These are phyloP conservation scores for Maccullochella peelii DNA, from an alignment of 2,113 vertebrate genomes.

Conservation along the genomic window DNA sequence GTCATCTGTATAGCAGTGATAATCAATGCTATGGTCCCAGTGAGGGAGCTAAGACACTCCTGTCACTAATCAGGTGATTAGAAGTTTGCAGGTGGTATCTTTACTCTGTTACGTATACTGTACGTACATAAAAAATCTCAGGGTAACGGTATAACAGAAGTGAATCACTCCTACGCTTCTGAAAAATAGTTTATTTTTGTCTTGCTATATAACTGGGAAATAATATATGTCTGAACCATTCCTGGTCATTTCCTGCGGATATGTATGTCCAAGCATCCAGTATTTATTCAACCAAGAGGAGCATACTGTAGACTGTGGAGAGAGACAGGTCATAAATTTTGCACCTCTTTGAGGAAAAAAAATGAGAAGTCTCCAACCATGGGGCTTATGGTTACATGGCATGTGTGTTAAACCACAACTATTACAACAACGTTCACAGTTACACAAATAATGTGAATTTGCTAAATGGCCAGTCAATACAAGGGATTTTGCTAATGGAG, in stretches of 20 bases:
- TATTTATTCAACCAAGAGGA: background rate
- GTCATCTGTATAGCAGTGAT: constrained; percentile 15
- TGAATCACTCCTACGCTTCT: background rate
- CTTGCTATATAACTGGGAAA: background rate
- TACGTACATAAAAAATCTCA: background rate
- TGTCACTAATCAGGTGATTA: constrained; percentile 40
- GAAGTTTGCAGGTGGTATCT: constrained; percentile 10
- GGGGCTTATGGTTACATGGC: background rate
- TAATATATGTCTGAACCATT: background rate
- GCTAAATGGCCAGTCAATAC: background rate
- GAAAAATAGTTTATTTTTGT: background rate
- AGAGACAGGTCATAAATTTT: background rate
- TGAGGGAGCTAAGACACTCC: background rate
- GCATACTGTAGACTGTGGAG: background rate
- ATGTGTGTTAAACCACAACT: background rate
- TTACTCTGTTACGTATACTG: background rate
- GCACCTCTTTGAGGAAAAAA: background rate
- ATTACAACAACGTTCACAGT: background rate
- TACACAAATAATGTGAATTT: background rate
- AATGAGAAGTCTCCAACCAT: background rate
- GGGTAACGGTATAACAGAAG: background rate
- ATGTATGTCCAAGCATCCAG: background rate
- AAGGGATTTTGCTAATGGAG: background rate
- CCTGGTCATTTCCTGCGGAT: background rate
- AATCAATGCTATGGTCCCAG: constrained; percentile 39